Conservation (phyloP, 2,888 invertebrate species). For the Sclerodermus sp. region DNA sequence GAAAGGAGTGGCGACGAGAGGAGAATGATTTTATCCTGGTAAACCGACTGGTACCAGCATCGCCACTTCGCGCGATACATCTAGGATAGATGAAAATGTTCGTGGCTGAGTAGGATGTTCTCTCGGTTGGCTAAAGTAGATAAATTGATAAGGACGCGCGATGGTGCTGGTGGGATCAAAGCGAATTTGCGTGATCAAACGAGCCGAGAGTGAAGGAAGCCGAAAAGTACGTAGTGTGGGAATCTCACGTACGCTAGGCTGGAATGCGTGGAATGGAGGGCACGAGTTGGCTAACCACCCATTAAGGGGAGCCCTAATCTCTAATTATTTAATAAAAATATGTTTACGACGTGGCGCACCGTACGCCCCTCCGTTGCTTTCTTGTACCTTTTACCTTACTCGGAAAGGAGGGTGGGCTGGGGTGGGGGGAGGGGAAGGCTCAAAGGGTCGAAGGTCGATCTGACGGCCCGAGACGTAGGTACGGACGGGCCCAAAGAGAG, state of each 20-base stretch:
- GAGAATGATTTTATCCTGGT: too few species aligned
- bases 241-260: slow-evolving; percentile 54
- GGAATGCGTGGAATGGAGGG: slow-evolving; percentile 56
- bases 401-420: slow-evolving; percentile 17
- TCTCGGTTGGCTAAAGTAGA: too few species aligned
- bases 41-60: too few species aligned
- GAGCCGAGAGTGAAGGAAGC: not conserved
- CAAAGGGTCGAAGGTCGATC: slow-evolving; percentile 51
- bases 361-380: slow-evolving; percentile 45
- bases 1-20: too few species aligned
- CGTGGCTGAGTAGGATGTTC: too few species aligned
- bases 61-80: too few species aligned
- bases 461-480: slow-evolving; percentile 29
- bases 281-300: slow-evolving; percentile 54
- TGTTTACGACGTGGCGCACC: slow-evolving; percentile 57
- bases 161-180: too few species aligned
- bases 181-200: not conserved
- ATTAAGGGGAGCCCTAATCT: slow-evolving; percentile 54
- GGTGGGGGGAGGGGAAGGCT: slow-evolving; percentile 27
- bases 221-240: slow-evolving; percentile 44
- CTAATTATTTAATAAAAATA: slow-evolving; percentile 59
- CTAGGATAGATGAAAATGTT: too few species aligned
- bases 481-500: slow-evolving; percentile 20
- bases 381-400: slow-evolving; percentile 30
- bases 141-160: too few species aligned